Evolutionary conservation across 2,113 vertebrate species (phyloP).

Genomic region (Paracanthobrama guichenoti): DNA sequence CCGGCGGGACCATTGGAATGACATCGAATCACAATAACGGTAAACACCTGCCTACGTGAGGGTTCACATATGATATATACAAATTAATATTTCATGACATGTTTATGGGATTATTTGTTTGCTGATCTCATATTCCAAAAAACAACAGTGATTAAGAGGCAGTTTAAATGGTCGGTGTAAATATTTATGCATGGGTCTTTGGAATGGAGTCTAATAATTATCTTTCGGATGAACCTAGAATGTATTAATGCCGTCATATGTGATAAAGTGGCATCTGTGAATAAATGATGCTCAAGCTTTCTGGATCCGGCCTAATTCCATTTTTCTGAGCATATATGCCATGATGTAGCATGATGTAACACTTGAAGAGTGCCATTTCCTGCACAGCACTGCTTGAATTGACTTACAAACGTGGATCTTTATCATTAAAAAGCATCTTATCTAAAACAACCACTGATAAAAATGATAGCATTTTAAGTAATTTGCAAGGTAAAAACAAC

Average conservation of each 20-base stretch:
- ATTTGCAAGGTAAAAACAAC: neutral
- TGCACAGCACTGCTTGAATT: neutral
- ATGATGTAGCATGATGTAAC: too few relatives aligned
- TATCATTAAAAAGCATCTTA: neutral
- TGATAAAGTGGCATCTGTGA: neutral
- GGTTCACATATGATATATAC: neutral
- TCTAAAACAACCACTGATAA: neutral
- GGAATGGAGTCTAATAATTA: neutral
- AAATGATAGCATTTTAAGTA: neutral
- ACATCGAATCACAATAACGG: conserved; percentile 80
- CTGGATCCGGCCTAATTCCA: too few relatives aligned
- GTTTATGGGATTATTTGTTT: neutral
- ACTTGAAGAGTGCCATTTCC: neutral
- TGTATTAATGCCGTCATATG: too few relatives aligned
- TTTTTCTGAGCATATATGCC: neutral
- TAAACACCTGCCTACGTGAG: conserved; percentile 61
- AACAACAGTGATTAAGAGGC: neutral
- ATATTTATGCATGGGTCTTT: neutral
- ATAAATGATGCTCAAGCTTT: neutral
- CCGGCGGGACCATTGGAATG: conserved; percentile 94
- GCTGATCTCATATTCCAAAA: neutral
- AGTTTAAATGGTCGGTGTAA: neutral
- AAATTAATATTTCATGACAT: neutral
- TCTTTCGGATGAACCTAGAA: neutral
- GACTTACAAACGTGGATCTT: neutral